Evolutionary conservation across 2,113 vertebrate species (phyloP), one percentile per base, ranked within the genome.

Genomic region (Genyomyrus donnyi): DNA sequence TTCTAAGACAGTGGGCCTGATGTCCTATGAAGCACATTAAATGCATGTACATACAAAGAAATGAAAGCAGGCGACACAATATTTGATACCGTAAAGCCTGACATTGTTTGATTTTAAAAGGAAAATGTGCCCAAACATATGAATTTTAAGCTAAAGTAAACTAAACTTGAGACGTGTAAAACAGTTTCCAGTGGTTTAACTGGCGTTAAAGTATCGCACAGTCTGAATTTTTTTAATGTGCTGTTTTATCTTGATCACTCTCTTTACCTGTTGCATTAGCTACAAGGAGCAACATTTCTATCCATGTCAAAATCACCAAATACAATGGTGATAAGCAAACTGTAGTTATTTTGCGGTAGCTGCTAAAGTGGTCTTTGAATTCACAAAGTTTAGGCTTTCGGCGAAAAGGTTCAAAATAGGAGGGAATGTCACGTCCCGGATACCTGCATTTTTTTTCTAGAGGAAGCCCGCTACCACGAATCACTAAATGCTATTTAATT

Each of bases 201-300:
- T 39, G 13, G 27, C 4, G 31, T 7, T 74, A 74, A 77, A 39
- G 31, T 6, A 42, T 42, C 35, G 15, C 35, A 39, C 31, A 80
- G 5, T 19, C 17, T 7, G 5, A 42, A 0, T 42, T 56, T 0
- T 77, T 39, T 35, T 21, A 17, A 48, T 42, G 21, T n/a, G 83
- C 24, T 48, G 83, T 9, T 85, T 85, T 8, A 21, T 35, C 11
- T 83, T 45, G 42, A 17, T 35, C 45, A 0, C 21, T 13, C 7
- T 48, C 45, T 85, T 24, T n/a, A 85, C 83, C 83, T 85, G 83
- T 85, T 85, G 83, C 83, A 5, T 85, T 85, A 48, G 9, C 83
- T 85, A 45, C 83, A 21, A 85, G 3, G 24, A 11, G 83, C 15
- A 15, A 85, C 7, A 24, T 8, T 48, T 10, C 13, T 19, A 85